Percentiles rank a stretch among this genome's conserved stretches.
phyloP scores from a whole-genome alignment of 1,140 invertebrate genomes.

The Zaprionus africanus region DNA sequence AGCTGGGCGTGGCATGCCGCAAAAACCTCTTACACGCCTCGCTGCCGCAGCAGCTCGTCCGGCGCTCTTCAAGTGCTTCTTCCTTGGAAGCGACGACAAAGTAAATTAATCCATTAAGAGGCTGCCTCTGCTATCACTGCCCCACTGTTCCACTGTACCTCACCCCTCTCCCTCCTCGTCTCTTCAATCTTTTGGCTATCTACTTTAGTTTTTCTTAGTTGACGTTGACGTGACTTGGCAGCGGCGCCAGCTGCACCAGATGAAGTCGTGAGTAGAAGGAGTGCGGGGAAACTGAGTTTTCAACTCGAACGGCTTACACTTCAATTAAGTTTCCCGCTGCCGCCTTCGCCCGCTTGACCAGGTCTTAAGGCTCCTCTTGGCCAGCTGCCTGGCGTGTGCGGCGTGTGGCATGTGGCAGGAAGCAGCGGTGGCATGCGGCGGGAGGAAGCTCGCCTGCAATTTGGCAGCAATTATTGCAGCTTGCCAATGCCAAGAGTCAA shows the following conservation, averaged over 20 bases:
- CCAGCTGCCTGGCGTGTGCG: constrained; percentile 46
- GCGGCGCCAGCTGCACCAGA: constrained; percentile 29
- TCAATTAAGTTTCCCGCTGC: constrained; percentile 69
- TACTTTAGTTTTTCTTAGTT: constrained; percentile 54
- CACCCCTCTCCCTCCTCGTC: neutral
- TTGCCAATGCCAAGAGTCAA: constrained; percentile 69
- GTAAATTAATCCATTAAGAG: constrained; percentile 78
- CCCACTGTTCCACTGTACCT: neutral
- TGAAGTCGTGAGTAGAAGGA: constrained; percentile 9
- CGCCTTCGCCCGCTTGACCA: constrained; percentile 22
- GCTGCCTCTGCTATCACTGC: constrained; percentile 9
- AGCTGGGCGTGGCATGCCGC: constrained; percentile 36
- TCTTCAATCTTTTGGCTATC: constrained; percentile 7
- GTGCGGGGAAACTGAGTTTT: constrained; percentile 40
- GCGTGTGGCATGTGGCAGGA: constrained; percentile 17
- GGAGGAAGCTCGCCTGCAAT: constrained; percentile 58
- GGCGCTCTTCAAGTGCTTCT: constrained; percentile 58
- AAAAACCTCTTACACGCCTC: constrained; percentile 75
- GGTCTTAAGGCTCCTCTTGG: constrained; percentile 26
- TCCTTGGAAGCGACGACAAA: constrained; percentile 70
- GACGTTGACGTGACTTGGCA: constrained; percentile 68
- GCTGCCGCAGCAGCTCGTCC: constrained; percentile 40
- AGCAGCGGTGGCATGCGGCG: neutral
- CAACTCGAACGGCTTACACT: constrained; percentile 76
- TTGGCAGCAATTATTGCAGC: constrained; percentile 81